Base-by-base conservation (phyloP, 2,888 invertebrate genomes). In the Polymixis flavicincta region DNA sequence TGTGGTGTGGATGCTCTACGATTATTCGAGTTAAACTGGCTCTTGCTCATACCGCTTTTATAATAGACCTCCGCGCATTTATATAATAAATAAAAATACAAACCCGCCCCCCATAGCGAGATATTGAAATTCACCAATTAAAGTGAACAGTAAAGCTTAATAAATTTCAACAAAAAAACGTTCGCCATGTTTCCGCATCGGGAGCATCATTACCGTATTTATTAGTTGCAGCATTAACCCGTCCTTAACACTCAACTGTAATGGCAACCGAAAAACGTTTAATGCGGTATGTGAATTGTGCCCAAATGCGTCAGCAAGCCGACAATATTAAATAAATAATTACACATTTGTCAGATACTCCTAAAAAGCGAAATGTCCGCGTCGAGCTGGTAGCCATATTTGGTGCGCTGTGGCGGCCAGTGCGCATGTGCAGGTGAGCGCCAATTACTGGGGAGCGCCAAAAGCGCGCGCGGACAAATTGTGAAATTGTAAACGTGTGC, bases 301-400 rank as follows among this genome's bases (percentile, higher is more conserved):
- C 92, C 96, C 96, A 95, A 96, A 96, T 90, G 86, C 88, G 94
- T 91, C 90, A 82, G 84, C 81, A 80, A 86, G 88, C 89, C 88
- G 92, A 91, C 92, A 93, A 94, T 95, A 96, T 96, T 95, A 96
- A 96, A 96, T 96, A 96, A 95, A 96, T 96, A 96, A 96, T 96
- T 96, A 96, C 95, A 95, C 96, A 96, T 96, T 96, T 96, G 96
- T 96, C 96, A 96, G 95, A 94, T 95, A 93, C 90, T 90, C 92
- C 93, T 95, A 96, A 96, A 95, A 96, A 96, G 94, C 93, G 90
- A 92, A 93, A 92, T 93, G 94, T 91, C 92, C 90, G 90, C 88
- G 92, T 88, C 90, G 88, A 88, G 84, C 93, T 79, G 85, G 93
- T 90, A 90, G 89, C 96, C 96, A 89, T 96, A 95, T 96, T 94